Base-by-base conservation (phyloP, 2,113 vertebrate species). In the Anhinga rufa region DNA sequence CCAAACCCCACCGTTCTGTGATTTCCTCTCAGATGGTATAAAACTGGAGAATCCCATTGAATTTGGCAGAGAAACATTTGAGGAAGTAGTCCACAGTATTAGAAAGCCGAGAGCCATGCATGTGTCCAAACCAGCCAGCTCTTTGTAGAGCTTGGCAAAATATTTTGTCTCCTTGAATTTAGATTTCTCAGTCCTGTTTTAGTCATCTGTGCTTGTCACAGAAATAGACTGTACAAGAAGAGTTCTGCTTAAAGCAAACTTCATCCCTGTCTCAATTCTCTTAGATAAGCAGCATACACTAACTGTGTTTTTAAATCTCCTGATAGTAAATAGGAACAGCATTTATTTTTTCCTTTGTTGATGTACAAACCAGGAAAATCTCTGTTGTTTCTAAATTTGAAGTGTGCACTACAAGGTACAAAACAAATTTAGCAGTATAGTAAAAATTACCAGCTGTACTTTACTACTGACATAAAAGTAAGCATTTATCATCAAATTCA, bases 401-500 rank as follows among this genome's bases (percentile, higher is more conserved):
- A 85, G 66, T 14, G n/a, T 82, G 82, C 66, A 11, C 36, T 91
- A 9, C 49, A 72, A 55, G 25, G 10, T 82, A 71, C 68, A 74
- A 71, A 79, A 70, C 82, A 87, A 46, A 72, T 80, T 84, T 54
- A 92, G 94, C 71, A 66, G 70, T 70, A 66, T 21, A 80, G 76
- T 69, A 92, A 68, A 94, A 95, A 70, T 70, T 49, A 90, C 83
- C 76, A 89, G 91, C 93, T 87, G 55, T 79, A 82, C 77, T 80
- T 86, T 38, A 76, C 65, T 85, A 62, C 76, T 86, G 84, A 92
- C 86, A 95, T 90, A 89, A 96, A 96, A 97, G 86, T 93, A 94
- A 58, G 69, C 65, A 46, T 78, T 86, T 83, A 15, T 82, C 90
- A 80, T 16, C 46, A 86, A 89, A 95, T 86, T 79, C 78, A 89